Evolutionary conservation across 1,140 invertebrate species (phyloP).

Genomic region (Pachyrhynchus sulphureomaculatus): DNA sequence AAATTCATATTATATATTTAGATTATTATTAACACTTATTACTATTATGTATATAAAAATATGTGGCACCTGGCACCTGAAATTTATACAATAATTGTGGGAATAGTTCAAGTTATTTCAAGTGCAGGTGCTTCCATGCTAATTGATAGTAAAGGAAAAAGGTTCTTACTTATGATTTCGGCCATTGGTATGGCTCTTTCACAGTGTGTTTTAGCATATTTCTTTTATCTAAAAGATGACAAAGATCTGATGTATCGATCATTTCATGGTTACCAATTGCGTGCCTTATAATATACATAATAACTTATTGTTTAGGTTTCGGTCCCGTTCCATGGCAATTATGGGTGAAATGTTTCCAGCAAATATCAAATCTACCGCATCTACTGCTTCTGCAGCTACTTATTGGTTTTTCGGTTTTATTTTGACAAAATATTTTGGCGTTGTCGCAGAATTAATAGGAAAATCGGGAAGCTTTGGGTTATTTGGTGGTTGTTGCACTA

Average conservation of each 20-base stretch:
- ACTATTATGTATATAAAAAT: too few relatives aligned
- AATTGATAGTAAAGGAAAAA: conserved; percentile 74
- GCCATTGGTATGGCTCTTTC: conserved; percentile 61
- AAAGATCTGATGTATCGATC: conserved; percentile 50
- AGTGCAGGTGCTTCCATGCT: conserved; percentile 69
- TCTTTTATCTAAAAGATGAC: conserved; percentile 61
- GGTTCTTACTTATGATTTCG: conserved; percentile 70
- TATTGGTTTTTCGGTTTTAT: conserved; percentile 82
- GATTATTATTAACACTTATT: too few relatives aligned
- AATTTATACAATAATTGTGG: conserved; percentile 76
- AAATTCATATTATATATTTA: too few relatives aligned
- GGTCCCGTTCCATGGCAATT: conserved; percentile 83
- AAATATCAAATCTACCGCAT: conserved; percentile 73
- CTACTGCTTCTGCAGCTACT: conserved; percentile 70
- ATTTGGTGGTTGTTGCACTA: conserved; percentile 70
- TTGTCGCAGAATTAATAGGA: conserved; percentile 61
- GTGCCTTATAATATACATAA: conserved; percentile 67
- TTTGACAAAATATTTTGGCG: conserved; percentile 73
- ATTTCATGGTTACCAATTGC: conserved; percentile 66
- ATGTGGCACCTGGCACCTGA: conserved; percentile 61
- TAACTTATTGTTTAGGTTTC: conserved; percentile 71
- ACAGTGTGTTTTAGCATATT: conserved; percentile 58
- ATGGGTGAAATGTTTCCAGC: conserved; percentile 82
- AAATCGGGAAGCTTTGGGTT: conserved; percentile 75
- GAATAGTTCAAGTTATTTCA: conserved; percentile 68